These are phyloP conservation scores for Morpho achilles DNA, from an alignment of 2,888 invertebrate genomes.

Conservation along the genomic window DNA sequence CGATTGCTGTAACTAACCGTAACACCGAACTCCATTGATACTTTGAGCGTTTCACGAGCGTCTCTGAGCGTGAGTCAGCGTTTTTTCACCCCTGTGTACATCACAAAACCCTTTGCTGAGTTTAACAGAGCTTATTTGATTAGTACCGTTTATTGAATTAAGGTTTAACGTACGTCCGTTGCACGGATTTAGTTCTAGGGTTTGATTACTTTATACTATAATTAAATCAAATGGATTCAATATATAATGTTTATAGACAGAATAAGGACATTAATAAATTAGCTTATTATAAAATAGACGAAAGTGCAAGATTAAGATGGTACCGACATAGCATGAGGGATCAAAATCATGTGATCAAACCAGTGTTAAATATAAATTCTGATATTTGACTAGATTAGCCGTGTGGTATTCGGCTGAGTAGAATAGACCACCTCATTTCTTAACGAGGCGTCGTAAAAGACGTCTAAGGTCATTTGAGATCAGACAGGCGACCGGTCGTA, in stretches of 20 bases:
- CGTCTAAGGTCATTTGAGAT: too few species aligned
- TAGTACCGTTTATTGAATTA: constrained; percentile 74
- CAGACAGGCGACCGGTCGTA: too few species aligned
- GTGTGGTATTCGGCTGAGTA: too few species aligned
- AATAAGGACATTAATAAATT: too few species aligned
- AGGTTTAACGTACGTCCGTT: constrained; percentile 51
- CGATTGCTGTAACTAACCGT: constrained; percentile 6
- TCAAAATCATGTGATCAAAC: too few species aligned
- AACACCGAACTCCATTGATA: not conserved
- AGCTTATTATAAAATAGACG: too few species aligned
- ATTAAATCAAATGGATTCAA: constrained; percentile 13
- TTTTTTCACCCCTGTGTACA: constrained; percentile 39
- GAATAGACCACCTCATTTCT: too few species aligned
- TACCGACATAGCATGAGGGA: too few species aligned
- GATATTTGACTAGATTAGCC: too few species aligned
- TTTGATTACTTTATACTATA: constrained; percentile 35
- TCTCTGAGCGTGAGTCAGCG: constrained; percentile 31
- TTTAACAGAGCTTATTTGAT: constrained; percentile 74
- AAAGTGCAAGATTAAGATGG: too few species aligned
- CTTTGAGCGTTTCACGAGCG: constrained; percentile 6
- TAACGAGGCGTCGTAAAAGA: too few species aligned
- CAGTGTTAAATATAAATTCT: too few species aligned
- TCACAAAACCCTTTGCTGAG: constrained; percentile 51
- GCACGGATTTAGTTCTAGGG: constrained; percentile 44
- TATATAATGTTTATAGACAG: not conserved